A percentile compares a stretch with the other conserved stretches of the same genome.
Evolutionary conservation across 2,888 invertebrate species (phyloP).

Genomic region (Torymus auratus): DNA sequence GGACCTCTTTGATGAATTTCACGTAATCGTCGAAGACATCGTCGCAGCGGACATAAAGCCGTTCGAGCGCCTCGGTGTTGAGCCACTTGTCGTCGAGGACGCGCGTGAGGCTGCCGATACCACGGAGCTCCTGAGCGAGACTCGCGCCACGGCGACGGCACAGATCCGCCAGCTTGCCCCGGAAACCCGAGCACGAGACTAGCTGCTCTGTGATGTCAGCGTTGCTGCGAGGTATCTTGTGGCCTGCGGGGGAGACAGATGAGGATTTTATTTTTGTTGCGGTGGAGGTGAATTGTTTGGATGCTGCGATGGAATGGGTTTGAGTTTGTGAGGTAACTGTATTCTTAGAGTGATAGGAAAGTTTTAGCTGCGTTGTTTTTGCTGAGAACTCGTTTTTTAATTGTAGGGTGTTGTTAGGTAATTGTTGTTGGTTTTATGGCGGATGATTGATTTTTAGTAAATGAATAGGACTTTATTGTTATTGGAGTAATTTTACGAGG

Average conservation of each 20-base stretch:
- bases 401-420: too few species aligned
- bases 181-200: conserved; percentile 26
- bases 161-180: neutral
- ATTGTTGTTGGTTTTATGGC: too few species aligned
- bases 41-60: conserved; percentile 42
- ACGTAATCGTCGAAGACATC: conserved; percentile 21
- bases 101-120: conserved; percentile 27
- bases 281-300: too few species aligned
- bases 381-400: too few species aligned
- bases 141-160: conserved; percentile 28
- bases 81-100: conserved; percentile 32
- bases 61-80: conserved; percentile 27
- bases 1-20: neutral
- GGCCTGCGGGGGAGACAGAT: too few species aligned
- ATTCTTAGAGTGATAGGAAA: too few species aligned
- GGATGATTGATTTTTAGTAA: too few species aligned
- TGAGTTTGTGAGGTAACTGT: too few species aligned
- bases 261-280: neutral
- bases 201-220: neutral
- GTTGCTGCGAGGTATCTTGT: neutral
- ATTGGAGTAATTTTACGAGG: too few species aligned
- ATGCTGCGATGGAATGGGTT: too few species aligned
- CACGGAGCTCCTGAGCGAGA: conserved; percentile 29
- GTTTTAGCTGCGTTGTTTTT: too few species aligned
- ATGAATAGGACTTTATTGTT: too few species aligned